Evolutionary conservation across 2,888 invertebrate species (phyloP).

Genomic region (Ophioninae sp.): DNA sequence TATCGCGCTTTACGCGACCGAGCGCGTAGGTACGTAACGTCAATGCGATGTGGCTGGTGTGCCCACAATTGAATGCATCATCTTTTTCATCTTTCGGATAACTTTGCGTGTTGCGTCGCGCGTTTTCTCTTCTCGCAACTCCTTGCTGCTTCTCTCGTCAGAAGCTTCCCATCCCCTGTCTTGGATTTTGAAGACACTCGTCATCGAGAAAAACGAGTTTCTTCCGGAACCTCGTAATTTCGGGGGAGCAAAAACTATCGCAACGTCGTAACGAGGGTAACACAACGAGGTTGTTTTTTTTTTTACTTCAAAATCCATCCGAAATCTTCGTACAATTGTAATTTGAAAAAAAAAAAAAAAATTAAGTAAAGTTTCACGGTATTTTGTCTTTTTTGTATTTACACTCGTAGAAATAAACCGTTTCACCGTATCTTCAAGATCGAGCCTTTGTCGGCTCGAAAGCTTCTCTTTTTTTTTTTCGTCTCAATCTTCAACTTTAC

Average conservation of each 20-base stretch:
- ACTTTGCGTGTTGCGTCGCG: constrained; percentile 35
- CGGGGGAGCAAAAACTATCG: constrained; percentile 19
- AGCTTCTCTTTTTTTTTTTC: no score
- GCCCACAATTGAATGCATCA: constrained; percentile 10
- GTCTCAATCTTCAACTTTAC: no score
- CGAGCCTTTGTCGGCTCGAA: no score
- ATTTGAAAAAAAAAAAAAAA: no score
- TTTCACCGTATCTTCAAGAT: no score
- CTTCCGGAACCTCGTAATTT: constrained; percentile 49
- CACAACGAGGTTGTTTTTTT: neutral
- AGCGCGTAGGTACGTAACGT: constrained; percentile 20
- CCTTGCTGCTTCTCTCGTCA: no score
- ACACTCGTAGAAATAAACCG: no score
- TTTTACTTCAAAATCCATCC: no score
- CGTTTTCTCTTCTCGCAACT: constrained; percentile 32
- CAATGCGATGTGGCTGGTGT: constrained; percentile 23
- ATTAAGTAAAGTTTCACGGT: no score
- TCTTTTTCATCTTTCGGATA: constrained; percentile 63
- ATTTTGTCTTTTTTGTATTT: no score
- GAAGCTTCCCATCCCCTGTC: no score
- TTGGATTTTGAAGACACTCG: constrained; percentile 9
- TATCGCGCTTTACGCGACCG: constrained; percentile 30
- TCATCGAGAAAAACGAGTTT: constrained; percentile 12
- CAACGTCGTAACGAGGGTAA: constrained; percentile 34
- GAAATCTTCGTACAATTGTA: no score